These are phyloP conservation scores for Zygaena filipendulae DNA, from an alignment of 2,888 invertebrate genomes.

Conservation along the genomic window DNA sequence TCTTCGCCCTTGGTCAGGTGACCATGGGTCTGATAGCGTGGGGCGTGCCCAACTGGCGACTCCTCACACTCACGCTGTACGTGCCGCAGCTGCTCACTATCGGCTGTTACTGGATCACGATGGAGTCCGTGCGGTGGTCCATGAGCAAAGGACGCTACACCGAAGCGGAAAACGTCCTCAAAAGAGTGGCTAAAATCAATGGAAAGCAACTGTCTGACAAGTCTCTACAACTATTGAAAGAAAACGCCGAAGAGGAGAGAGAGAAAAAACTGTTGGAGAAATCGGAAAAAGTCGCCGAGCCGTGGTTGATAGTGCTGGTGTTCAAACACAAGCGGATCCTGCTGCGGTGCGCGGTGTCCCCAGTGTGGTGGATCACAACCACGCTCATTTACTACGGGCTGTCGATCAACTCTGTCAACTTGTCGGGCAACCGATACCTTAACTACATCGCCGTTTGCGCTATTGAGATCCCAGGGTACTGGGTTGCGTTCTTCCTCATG, in stretches of 20 bases:
- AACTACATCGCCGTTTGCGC: conserved; percentile 72
- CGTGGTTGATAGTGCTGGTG: conserved; percentile 36
- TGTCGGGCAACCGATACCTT: conserved; percentile 72
- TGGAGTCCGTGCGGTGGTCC: conserved; percentile 81
- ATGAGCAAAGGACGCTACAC: conserved; percentile 73
- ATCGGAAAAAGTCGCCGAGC: conserved; percentile 23
- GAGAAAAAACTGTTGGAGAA: conserved; percentile 21
- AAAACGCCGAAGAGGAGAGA: conserved; percentile 27
- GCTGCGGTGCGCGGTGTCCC: conserved; percentile 36
- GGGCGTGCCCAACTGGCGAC: conserved; percentile 74
- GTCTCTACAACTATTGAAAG: conserved; percentile 27
- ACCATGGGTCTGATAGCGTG: conserved; percentile 74
- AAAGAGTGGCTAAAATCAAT: conserved; percentile 71
- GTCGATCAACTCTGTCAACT: conserved; percentile 71
- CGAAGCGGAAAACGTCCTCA: conserved; percentile 71
- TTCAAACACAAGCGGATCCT: conserved; percentile 34
- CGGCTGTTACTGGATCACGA: conserved; percentile 72
- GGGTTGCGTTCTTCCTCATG: conserved; percentile 68
- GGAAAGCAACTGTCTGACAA: conserved; percentile 36
- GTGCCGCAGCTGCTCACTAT: conserved; percentile 73
- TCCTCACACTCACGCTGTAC: conserved; percentile 72
- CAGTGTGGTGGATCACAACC: conserved; percentile 73
- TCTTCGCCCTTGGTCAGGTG: conserved; percentile 77
- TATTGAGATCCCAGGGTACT: conserved; percentile 76
- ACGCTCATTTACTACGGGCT: conserved; percentile 76